A percentile compares a stretch with the other conserved stretches of the same genome.
phyloP scores from a whole-genome alignment of 35 echinoderm and acorn worm genomes.

The Heliocidaris tuberculata region DNA sequence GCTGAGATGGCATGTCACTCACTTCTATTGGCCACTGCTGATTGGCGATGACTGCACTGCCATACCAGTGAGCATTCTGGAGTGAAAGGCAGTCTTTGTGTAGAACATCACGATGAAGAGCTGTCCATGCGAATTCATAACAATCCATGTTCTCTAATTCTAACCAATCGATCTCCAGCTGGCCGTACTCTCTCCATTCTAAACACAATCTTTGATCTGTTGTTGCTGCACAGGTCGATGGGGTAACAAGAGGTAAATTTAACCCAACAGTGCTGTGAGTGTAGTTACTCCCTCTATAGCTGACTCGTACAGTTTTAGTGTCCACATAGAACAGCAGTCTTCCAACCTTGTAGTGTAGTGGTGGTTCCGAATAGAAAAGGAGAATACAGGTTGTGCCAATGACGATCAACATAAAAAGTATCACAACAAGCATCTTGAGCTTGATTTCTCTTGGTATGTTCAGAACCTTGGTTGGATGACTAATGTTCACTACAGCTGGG shows the following conservation, averaged over 20 bases:
- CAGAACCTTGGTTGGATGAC: conserved; percentile 53
- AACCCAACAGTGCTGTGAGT: conserved; percentile 50
- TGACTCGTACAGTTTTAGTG: conserved; percentile 44
- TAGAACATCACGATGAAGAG: conserved; percentile 23
- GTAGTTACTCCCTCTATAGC: conserved; percentile 39
- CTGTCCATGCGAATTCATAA: conserved; percentile 55
- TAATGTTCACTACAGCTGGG: conserved; percentile 49
- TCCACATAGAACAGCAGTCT: conserved; percentile 47
- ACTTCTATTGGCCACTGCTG: conserved; percentile 92
- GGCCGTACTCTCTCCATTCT: conserved; percentile 53
- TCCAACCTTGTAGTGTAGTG: conserved; percentile 58
- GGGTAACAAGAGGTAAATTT: conserved; percentile 48
- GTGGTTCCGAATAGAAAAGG: conserved; percentile 59
- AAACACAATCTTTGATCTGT: conserved; percentile 52
- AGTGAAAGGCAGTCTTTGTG: conserved; percentile 79
- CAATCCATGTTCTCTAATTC: conserved; percentile 46
- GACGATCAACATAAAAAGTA: conserved; percentile 53
- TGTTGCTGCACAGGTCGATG: conserved; percentile 56
- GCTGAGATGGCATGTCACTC: conserved; percentile 58
- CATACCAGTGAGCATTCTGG: conserved; percentile 88
- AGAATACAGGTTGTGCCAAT: conserved; percentile 57
- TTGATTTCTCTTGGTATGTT: conserved; percentile 59
- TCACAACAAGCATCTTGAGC: conserved; percentile 50
- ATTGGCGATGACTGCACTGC: conserved; percentile 72
- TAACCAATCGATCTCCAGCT: conserved; percentile 53